Evolutionary conservation across 1,140 invertebrate species (phyloP).

Genomic region (Micrasema longulum): DNA sequence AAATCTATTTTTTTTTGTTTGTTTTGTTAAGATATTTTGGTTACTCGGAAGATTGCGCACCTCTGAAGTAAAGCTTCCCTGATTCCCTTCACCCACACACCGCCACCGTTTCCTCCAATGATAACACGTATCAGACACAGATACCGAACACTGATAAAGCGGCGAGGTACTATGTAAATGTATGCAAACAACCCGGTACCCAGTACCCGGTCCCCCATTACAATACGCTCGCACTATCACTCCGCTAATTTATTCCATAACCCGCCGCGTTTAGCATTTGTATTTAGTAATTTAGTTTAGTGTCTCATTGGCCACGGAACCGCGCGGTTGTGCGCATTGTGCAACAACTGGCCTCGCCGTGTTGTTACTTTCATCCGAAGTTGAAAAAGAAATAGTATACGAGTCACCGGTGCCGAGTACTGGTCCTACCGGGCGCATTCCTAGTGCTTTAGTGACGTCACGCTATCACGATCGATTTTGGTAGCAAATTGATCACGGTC

Average conservation of each 20-base stretch:
- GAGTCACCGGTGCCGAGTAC: too few relatives aligned
- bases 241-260: constrained; percentile 4
- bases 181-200: constrained; percentile 7
- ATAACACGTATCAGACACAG: constrained; percentile 10
- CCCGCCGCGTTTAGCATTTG: not conserved
- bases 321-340: not conserved
- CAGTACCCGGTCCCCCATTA: not conserved
- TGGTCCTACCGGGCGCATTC: constrained; percentile 1
- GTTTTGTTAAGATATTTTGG: too few relatives aligned
- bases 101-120: constrained; percentile 7
- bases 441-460: constrained; percentile 9
- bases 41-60: too few relatives aligned
- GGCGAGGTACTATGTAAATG: not conserved
- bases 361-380: constrained; percentile 15
- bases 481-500: constrained; percentile 3
- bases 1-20: too few relatives aligned
- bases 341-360: not conserved
- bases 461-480: not conserved
- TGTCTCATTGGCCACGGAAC: not conserved
- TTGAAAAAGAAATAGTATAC: too few relatives aligned
- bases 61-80: too few relatives aligned
- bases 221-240: not conserved
- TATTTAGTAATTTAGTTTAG: not conserved
- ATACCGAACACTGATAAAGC: constrained; percentile 1
- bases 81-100: too few relatives aligned